These are phyloP conservation scores for Pentamera pediparva DNA, from an alignment of 53 echinoderm and acorn worm species.

Conservation along the genomic window DNA sequence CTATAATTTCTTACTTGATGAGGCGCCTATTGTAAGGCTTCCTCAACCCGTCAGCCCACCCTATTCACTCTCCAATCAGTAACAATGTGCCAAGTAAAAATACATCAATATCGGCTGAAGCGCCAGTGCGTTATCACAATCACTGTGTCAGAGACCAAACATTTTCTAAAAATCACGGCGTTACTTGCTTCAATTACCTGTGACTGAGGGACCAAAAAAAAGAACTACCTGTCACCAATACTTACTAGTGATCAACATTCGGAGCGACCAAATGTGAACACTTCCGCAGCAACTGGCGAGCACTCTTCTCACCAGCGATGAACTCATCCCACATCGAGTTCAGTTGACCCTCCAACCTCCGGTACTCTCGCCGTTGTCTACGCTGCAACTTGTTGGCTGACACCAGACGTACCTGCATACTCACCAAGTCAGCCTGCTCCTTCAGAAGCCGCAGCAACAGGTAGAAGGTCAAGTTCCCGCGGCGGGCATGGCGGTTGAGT, in stretches of 20 bases:
- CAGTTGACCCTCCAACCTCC: not conserved
- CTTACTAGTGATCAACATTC: not conserved
- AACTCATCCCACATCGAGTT: not conserved
- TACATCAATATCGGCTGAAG: no score
- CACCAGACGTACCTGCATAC: conserved; percentile 32
- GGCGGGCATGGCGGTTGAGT: conserved; percentile 13
- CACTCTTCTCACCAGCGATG: not conserved
- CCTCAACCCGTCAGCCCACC: no score
- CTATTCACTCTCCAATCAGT: no score
- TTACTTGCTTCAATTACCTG: no score
- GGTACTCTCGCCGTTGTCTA: not conserved
- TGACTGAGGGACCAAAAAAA: no score
- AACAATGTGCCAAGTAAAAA: no score
- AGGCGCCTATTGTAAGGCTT: no score
- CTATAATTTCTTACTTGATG: no score
- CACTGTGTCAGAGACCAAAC: no score
- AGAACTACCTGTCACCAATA: no score
- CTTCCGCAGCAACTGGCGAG: not conserved
- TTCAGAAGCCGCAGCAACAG: not conserved
- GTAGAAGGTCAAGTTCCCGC: conserved; percentile 12
- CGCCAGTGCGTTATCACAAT: no score
- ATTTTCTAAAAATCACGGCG: no score
- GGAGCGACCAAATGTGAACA: not conserved
- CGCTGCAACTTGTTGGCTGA: conserved; percentile 3
- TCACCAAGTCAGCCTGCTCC: conserved; percentile 13